Evolutionary conservation across 2,888 invertebrate species (phyloP).

Genomic region (Acanthosoma haemorrhoidale): DNA sequence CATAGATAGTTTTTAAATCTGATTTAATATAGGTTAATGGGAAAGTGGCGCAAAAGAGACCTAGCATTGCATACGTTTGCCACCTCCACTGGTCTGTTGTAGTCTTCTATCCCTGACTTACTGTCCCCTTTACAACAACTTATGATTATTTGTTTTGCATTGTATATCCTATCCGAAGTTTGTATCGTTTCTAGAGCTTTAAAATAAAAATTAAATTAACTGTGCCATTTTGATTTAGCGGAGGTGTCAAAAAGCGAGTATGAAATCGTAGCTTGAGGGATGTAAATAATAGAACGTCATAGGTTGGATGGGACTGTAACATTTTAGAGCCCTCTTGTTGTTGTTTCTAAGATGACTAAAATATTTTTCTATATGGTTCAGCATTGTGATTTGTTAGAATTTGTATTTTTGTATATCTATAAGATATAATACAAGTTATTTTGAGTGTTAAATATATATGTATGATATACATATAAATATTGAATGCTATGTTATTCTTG

Average conservation of each 20-base stretch:
- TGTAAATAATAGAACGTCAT: not conserved
- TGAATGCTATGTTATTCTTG: constrained; percentile 23
- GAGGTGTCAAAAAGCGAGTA: constrained; percentile 16
- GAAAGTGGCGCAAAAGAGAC: constrained; percentile 1
- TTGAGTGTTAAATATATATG: constrained; percentile 25
- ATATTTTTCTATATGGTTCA: constrained; percentile 38
- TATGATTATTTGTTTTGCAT: not conserved
- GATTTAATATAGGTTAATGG: not conserved
- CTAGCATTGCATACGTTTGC: not conserved
- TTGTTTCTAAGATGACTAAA: constrained; percentile 33
- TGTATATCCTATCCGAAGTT: too few relatives aligned
- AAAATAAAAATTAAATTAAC: not conserved
- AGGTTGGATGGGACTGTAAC: not conserved
- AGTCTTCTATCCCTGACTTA: not conserved
- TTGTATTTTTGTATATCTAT: constrained; percentile 38
- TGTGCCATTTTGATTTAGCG: constrained; percentile 18
- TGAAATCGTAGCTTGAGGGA: not conserved
- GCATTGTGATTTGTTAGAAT: constrained; percentile 39
- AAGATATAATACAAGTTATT: constrained; percentile 36
- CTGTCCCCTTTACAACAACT: not conserved
- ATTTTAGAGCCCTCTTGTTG: constrained; percentile 29
- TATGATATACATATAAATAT: constrained; percentile 2
- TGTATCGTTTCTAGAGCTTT: not conserved
- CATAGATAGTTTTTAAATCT: not conserved
- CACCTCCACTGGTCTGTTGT: constrained; percentile 22